Evolutionary conservation across 2,888 invertebrate species (phyloP).

Genomic region (Cabera pusaria): DNA sequence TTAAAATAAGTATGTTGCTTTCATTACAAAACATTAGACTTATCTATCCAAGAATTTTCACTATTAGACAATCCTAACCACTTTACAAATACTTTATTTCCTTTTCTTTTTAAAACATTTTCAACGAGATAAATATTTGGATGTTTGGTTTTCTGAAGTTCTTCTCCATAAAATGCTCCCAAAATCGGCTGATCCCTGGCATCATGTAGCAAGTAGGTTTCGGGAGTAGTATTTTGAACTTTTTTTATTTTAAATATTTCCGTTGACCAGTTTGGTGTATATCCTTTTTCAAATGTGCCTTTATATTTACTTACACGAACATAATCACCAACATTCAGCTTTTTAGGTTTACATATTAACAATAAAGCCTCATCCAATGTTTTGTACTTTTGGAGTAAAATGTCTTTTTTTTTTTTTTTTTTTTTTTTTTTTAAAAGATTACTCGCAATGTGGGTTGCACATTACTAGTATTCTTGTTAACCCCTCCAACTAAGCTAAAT

Average conservation of each 20-base stretch:
- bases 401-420: too few relatives aligned
- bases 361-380: too few relatives aligned
- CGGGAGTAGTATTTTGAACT: constrained; percentile 2
- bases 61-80: constrained; percentile 3
- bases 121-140: constrained; percentile 38
- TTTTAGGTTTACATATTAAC: too few relatives aligned
- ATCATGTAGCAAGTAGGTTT: constrained; percentile 10
- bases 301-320: constrained; percentile 25
- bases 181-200: constrained; percentile 2
- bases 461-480: too few relatives aligned
- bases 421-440: too few relatives aligned
- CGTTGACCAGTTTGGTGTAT: constrained; percentile 38
- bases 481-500: too few relatives aligned
- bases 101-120: constrained; percentile 23
- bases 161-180: constrained; percentile 11
- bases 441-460: too few relatives aligned
- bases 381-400: neutral
- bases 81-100: constrained; percentile 8
- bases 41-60: constrained; percentile 11
- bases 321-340: constrained; percentile 3
- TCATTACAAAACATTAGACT: neutral
- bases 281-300: constrained; percentile 32
- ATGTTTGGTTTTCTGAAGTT: constrained; percentile 33
- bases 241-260: constrained; percentile 6
- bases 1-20: too few relatives aligned